Conservation (phyloP, 2,797 vertebrate species). For the Sciaenops ocellatus region DNA sequence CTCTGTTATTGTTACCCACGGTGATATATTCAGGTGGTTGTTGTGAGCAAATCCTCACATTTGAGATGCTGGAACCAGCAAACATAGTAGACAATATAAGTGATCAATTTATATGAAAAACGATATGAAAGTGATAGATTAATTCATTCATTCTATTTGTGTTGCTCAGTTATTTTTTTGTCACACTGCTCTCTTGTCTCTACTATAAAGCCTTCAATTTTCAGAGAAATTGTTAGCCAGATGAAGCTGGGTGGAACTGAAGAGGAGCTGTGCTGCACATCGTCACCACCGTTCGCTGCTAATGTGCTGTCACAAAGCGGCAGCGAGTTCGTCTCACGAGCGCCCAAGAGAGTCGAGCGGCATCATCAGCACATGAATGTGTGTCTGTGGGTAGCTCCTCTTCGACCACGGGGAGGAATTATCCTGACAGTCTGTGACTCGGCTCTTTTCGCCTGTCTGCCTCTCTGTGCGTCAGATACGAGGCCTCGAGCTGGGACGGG, state of each 20-base stretch:
- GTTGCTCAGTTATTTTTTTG: not conserved
- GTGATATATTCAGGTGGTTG: not conserved
- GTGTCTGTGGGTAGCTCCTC: slow-evolving; percentile 65
- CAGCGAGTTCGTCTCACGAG: slow-evolving; percentile 43
- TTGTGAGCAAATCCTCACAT: not conserved
- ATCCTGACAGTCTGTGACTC: slow-evolving; percentile 79
- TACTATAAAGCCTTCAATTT: slow-evolving; percentile 2
- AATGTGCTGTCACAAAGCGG: slow-evolving; percentile 66
- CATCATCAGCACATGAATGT: slow-evolving; percentile 59
- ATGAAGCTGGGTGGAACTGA: slow-evolving; percentile 39
- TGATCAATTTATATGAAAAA: not conserved
- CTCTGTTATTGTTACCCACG: slow-evolving; percentile 1
- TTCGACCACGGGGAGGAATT: slow-evolving; percentile 61
- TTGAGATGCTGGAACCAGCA: not conserved
- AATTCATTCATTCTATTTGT: not conserved
- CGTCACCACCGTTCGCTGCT: slow-evolving; percentile 51
- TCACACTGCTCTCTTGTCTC: not conserved
- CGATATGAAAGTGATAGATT: not conserved
- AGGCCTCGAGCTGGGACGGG: slow-evolving; percentile 45
- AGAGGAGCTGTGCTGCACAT: slow-evolving; percentile 39
- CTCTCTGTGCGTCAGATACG: slow-evolving; percentile 68
- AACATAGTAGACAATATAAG: not conserved
- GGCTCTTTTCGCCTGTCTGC: slow-evolving; percentile 76
- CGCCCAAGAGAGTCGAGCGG: slow-evolving; percentile 36
- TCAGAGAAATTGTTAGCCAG: slow-evolving; percentile 11